Conservation (phyloP, 2,888 invertebrate genomes). For the Oscheius myriophilus region DNA sequence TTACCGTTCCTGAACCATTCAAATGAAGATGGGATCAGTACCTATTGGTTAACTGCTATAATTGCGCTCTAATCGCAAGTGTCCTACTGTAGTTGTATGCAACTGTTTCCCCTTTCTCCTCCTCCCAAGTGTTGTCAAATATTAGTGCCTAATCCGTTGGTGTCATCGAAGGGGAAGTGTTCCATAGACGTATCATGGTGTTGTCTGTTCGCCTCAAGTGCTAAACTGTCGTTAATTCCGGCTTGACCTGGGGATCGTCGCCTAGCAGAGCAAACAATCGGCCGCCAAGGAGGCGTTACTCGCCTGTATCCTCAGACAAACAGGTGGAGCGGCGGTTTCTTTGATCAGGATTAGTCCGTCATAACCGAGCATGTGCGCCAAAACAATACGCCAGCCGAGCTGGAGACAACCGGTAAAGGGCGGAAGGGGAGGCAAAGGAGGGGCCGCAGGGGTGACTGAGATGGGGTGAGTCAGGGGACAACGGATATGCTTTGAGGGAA, state of each 20-base stretch:
- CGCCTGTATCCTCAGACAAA: conserved; percentile 23
- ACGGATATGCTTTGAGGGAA: no score
- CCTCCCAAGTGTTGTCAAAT: not conserved
- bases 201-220: conserved; percentile 22
- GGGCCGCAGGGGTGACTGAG: no score
- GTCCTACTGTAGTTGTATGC: no score
- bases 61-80: no score
- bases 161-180: no score
- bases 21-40: no score
- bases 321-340: conserved; percentile 19
- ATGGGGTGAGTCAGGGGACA: no score
- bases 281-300: conserved; percentile 5
- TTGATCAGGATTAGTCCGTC: conserved; percentile 12
- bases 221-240: conserved; percentile 21
- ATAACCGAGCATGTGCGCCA: conserved; percentile 19
- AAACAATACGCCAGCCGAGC: conserved; percentile 16
- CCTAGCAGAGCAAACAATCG: conserved; percentile 18
- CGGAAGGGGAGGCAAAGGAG: no score
- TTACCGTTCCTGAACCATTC: no score
- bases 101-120: conserved; percentile 7
- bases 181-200: conserved; percentile 16
- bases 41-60: no score
- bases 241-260: conserved; percentile 24
- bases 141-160: no score
- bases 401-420: not conserved